These are phyloP conservation scores for Cettia cetti DNA, from an alignment of 2,113 vertebrate genomes.

Conservation along the genomic window DNA sequence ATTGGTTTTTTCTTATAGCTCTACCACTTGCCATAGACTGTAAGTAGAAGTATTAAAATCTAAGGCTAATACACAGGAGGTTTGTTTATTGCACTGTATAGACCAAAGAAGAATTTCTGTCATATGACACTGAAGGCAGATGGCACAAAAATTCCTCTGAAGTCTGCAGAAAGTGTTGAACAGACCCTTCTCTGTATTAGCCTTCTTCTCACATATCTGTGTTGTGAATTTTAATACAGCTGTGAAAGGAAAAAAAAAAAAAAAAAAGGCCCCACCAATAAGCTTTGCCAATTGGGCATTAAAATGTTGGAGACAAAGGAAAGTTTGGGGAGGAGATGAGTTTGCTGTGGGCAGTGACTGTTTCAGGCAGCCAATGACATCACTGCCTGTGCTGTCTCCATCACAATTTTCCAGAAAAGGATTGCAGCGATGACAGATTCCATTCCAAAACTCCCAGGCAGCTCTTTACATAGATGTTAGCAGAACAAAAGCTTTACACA, in stretches of 20 bases:
- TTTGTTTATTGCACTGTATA: constrained; percentile 31
- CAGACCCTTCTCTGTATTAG: constrained; percentile 38
- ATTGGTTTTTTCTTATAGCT: neutral
- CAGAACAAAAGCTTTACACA: constrained; percentile 68
- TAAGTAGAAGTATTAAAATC: neutral
- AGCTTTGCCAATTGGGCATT: neutral
- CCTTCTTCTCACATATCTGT: constrained; percentile 24
- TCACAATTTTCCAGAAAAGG: constrained; percentile 56
- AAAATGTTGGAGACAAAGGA: neutral
- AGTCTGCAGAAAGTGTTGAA: neutral
- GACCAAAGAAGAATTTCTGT: constrained; percentile 28
- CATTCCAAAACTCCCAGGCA: constrained; percentile 70
- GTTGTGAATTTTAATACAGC: constrained; percentile 56
- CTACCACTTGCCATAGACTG: neutral
- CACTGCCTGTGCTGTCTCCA: constrained; percentile 47
- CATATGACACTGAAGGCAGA: constrained; percentile 20
- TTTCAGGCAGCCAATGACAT: constrained; percentile 45
- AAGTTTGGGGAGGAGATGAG: constrained; percentile 19
- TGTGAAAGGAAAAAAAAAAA: neutral
- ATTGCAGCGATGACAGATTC: constrained; percentile 58
- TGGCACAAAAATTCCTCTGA: constrained; percentile 43
- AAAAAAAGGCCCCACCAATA: neutral
- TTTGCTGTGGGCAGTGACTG: constrained; percentile 5
- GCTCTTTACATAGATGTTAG: constrained; percentile 59
- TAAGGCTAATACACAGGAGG: constrained; percentile 13